Evolutionary conservation across 2,113 vertebrate genomes (phyloP), one percentile per base, ranked within the genome.

Genomic region (Loxodonta africana): DNA sequence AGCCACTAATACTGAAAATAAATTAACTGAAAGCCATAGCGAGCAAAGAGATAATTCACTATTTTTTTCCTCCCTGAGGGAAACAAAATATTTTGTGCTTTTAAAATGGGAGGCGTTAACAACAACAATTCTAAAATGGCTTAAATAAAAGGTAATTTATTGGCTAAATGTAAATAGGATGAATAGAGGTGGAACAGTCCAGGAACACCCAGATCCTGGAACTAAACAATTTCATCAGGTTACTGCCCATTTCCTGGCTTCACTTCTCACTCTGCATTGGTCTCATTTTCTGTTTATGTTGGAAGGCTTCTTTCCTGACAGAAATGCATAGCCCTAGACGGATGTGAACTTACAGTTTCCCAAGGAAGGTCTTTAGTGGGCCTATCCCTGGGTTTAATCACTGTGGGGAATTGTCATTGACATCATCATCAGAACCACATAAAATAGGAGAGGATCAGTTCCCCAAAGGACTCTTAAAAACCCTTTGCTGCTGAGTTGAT

Each of bases 81-180:
- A 96, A 74, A 78, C 20, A 73, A 94, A 89, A 77, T 91, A 78
- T 89, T 97, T 86, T 89, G 67, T 90, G 46, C 44, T 86, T 94
- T 95, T 74, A 86, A 86, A 86, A 90, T 74, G 41, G 33, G 20
- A 88, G 88, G 28, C 53, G 78, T 87, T 90, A 83, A 92, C 62
- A 90, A 86, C 51, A 91, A 63, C 23, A 71, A 9, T 90, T 92
- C 30, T 69, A 78, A 80, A 95, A 84, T 67, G 65, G 11, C 44
- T 91, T 91, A 76, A 37, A 76, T 6, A 60, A 46, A 90, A 94
- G 90, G 33, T 2, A 48, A 76, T 93, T 90, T 90, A 74, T 1
- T 88, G 83, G 44, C 63, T 81, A 53, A 57, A 67, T 73, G 5
- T 57, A 93, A 83, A 23, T 60, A 63, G 30, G 60, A 89, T 83